Evolutionary conservation across 2,888 invertebrate species (phyloP), one percentile per base, ranked within the genome.

Genomic region (Heteropelma amictum): DNA sequence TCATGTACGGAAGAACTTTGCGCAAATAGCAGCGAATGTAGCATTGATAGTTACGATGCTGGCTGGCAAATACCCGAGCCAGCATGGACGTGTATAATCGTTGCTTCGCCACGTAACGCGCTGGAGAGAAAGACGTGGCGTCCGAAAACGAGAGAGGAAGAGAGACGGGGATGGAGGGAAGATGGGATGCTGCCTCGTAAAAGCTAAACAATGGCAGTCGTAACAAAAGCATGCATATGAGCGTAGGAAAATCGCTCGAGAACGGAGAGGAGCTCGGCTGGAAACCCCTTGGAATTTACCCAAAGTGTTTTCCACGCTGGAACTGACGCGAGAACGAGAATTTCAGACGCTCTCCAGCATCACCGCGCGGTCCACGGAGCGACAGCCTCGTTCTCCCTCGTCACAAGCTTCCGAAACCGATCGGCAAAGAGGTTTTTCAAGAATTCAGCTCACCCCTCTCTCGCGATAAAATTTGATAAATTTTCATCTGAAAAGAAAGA

Each of bases 121-220:
- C 30, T 17, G 17, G 10, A n/a, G 38, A 3, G 26, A 1, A 14
- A 3, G 17, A 12, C 6, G 12, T 35, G 4, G 21, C 14, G 17
- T 1, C 8, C 14, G 14, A 26, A 14, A 14, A 12, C 12, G 19
- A 54, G 23, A 35, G 19, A 35, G 35, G 12, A 35, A 21, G 28
- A 19, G 35, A 19, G 17, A 45, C 10, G 21, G 45, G 21, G 45
- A 10, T 58, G 17, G 54, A 51, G 30, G 30, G 51, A 72, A 28
- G 30, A 33, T 38, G 33, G 53, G 38, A 26, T 53, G 72, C n/a
- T 58, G 40, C 45, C 42, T 65, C 61, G 65, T 70, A 74, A 70
- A 67, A 71, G 67, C 45, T 63, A 68, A 67, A 74, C 73, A 73
- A 76, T 76, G 58, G 64, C 28, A 28, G 51, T 42, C 53, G 53